phyloP scores from a whole-genome alignment of 2,113 vertebrate species.

The Cisticola juncidis region DNA sequence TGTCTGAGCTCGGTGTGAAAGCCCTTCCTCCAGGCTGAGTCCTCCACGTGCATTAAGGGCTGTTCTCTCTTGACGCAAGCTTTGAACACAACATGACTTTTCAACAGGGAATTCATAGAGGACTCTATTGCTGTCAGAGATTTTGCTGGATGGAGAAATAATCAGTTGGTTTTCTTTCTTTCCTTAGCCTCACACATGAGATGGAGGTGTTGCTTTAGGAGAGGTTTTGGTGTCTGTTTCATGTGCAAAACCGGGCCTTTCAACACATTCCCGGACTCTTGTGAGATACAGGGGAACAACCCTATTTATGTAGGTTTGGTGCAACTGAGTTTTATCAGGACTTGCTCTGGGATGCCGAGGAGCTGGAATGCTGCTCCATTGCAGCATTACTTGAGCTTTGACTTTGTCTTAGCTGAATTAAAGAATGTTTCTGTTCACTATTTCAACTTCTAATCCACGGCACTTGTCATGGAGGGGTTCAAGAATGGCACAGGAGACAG shows the following conservation, averaged over 20 bases:
- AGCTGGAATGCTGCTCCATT: not conserved
- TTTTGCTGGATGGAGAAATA: not conserved
- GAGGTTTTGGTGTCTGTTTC: not conserved
- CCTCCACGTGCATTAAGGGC: not conserved
- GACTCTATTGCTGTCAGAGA: not conserved
- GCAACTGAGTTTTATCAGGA: not conserved
- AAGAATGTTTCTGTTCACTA: not conserved
- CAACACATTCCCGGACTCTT: not conserved
- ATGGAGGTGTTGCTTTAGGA: not conserved
- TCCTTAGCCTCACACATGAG: not conserved
- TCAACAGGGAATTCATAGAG: not conserved
- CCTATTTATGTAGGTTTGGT: not conserved
- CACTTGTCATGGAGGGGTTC: not conserved
- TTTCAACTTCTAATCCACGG: not conserved
- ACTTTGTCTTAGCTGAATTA: not conserved
- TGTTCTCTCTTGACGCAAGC: not conserved
- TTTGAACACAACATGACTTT: not conserved
- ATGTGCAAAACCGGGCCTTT: not conserved
- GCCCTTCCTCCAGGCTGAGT: not conserved
- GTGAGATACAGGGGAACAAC: not conserved
- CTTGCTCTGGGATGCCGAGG: not conserved
- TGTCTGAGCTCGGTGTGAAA: not conserved
- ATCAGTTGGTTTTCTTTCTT: rapidly evolving
- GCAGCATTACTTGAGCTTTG: not conserved
- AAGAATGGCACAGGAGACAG: not conserved